These are phyloP conservation scores for Lobophora halterata DNA, from an alignment of 2,888 invertebrate genomes.

Conservation along the genomic window DNA sequence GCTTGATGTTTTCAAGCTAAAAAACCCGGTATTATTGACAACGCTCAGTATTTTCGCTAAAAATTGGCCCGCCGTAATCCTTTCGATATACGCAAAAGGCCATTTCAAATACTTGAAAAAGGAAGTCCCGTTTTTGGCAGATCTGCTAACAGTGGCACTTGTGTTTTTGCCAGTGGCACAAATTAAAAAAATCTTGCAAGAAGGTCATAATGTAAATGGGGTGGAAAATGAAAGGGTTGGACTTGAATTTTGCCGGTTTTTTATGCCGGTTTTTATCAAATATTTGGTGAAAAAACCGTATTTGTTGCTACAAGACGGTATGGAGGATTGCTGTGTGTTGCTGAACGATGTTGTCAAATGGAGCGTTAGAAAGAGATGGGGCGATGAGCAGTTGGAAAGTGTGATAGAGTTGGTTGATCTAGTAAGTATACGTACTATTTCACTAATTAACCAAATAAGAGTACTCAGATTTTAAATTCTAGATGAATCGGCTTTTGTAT, in stretches of 20 bases:
- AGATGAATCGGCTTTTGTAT: too few species aligned
- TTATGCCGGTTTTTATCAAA: conserved; percentile 37
- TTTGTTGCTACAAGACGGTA: conserved; percentile 33
- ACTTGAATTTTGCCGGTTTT: conserved; percentile 34
- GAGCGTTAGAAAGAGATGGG: conserved; percentile 33
- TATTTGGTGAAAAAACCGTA: conserved; percentile 36
- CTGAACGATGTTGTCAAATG: conserved; percentile 42
- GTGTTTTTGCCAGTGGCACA: conserved; percentile 29
- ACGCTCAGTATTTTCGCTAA: conserved; percentile 9
- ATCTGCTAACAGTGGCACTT: conserved; percentile 41
- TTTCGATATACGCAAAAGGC: conserved; percentile 10
- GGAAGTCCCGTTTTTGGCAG: conserved; percentile 30
- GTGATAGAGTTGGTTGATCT: conserved; percentile 43
- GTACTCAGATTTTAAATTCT: too few species aligned
- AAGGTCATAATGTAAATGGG: conserved; percentile 15
- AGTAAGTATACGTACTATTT: conserved; percentile 36
- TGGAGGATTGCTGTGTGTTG: conserved; percentile 31
- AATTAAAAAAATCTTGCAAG: conserved; percentile 32
- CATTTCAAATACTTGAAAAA: conserved; percentile 18
- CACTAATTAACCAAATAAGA: too few species aligned
- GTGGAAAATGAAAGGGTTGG: conserved; percentile 30
- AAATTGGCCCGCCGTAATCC: conserved; percentile 14
- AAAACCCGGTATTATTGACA: conserved; percentile 14
- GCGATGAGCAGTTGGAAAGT: conserved; percentile 28
- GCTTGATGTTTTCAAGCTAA: conserved; percentile 25